Base-by-base conservation (phyloP, 2,888 invertebrate species). In the Zygaena filipendulae region DNA sequence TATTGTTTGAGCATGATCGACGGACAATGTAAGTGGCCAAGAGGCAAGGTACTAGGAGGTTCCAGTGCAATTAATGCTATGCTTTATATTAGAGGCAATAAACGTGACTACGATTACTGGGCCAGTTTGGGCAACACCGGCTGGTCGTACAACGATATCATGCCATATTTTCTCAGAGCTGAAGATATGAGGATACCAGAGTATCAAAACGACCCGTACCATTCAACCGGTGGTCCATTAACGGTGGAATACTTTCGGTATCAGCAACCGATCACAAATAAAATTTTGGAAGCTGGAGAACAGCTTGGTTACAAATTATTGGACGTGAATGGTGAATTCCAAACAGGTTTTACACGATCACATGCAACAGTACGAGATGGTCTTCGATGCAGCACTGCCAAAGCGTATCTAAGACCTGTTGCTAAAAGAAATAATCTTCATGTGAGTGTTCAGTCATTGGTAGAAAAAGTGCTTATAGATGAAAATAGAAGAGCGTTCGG, bases 31-130 rank as follows among this genome's bases (percentile, higher is more conserved):
- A 85, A 84, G 40, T 91, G 90, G 90, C 91, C 91, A 0, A 81
- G 93, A 13, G 93, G 89, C 0, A 90, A 88, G 70, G 87, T 88
- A 4, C 70, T 92, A 11, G 88, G 88, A 11, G 95, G 95, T 0
- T 88, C 87, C 8, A 92, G 92, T 48, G 88, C 89, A 1, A 67
- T 95, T 2, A 95, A 95, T 57, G 95, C 93, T 10, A 95, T 96
- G 95, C 77, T 92, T 33, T 95, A 95, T 49, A 80, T 94, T 0
- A 77, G 95, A 29, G 95, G 95, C 0, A 93, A 95, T 53, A 84
- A 83, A 27, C 81, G 71, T 2, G 95, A 95, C 55, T 96, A 93
- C 57, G 92, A 96, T 49, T 70, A 81, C n/a, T 96, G 95, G 95
- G 88, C 85, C 11, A 59, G 54, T 7, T 54, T 88, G 51, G 95